phyloP scores from a whole-genome alignment of 2,888 invertebrate genomes.

The Ormyrus nitidulus region DNA sequence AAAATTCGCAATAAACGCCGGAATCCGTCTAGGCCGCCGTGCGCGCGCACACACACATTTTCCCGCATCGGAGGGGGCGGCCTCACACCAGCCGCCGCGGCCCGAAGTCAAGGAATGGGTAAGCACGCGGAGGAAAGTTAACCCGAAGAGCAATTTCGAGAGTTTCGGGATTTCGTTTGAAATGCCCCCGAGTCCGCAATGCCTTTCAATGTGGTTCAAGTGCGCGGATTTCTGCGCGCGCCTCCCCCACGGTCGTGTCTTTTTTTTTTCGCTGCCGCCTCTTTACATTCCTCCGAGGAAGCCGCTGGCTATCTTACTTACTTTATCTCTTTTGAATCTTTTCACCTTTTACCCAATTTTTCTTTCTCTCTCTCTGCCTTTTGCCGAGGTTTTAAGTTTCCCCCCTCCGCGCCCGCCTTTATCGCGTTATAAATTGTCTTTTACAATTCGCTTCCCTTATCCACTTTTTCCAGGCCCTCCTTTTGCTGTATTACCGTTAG shows the following conservation, averaged over 20 bases:
- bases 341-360: conserved; percentile 42
- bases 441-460: conserved; percentile 14
- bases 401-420: not conserved
- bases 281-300: conserved; percentile 15
- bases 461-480: not conserved
- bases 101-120: not conserved
- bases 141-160: conserved; percentile 25
- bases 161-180: conserved; percentile 43
- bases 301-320: conserved; percentile 32
- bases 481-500: conserved; percentile 2
- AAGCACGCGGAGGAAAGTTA: conserved; percentile 28
- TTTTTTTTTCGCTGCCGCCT: conserved; percentile 21
- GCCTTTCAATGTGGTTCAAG: conserved; percentile 49
- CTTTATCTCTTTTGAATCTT: conserved; percentile 53
- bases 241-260: not conserved
- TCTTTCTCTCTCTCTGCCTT: not conserved
- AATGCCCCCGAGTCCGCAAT: conserved; percentile 42
- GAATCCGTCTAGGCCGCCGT: conserved; percentile 15
- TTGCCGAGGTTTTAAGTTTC: too few species aligned
- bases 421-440: conserved; percentile 39
- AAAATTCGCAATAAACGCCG: conserved; percentile 11
- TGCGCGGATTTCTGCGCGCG: conserved; percentile 26
- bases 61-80: not conserved
- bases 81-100: too few species aligned
- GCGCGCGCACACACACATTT: not conserved